Base-by-base conservation (phyloP, 2,888 invertebrate genomes). In the Cerastis rubricosa region DNA sequence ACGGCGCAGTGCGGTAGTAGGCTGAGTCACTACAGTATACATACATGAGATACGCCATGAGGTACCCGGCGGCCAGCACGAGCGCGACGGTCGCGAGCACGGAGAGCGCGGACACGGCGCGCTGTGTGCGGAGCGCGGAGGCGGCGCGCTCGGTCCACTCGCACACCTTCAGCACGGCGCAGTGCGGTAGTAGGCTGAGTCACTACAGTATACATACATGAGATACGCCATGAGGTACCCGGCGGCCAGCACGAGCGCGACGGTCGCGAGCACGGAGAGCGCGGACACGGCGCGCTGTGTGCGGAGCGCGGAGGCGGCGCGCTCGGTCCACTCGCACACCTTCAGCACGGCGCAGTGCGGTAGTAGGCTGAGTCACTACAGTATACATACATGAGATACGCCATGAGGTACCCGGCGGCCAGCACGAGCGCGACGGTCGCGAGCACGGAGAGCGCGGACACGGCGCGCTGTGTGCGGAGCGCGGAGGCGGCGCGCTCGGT, bases 141-240 rank as follows among this genome's bases (percentile, higher is more conserved):
- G 93, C 89, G 97, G 97, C 73, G 97, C 97, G 83, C 98, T 95
- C 87, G 7, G 76, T 65, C 88, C 88, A 88, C 78, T 87, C 88
- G 81, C 87, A 75, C 65, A 81, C 54, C 65, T 29, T 22, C 43
- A 79, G 74, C 47, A 82, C 75, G 70, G 98, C 97, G 88, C 97
- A 97, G 86, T 98, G 19, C n/a, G n/a, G n/a, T n/a, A n/a, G n/a
- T n/a, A n/a, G n/a, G n/a, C n/a, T n/a, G n/a, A n/a, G n/a, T n/a
- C n/a, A n/a, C n/a, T n/a, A n/a, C n/a, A 19, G 49, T 57, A 29
- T 14, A 57, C 57, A 17, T 9, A 57, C 57, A 57, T 57, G 85
- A 92, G 90, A 70, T 92, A 98, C 9, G 98, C 98, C 98, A 99
- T 98, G 85, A 98, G 97, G 94, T 98, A 99, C 8, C 99, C 99